A percentile compares a stretch with the other conserved stretches of the same genome.
Evolutionary conservation across 35 echinoderm and acorn worm species (phyloP).

Genomic region (Heliocidaris tuberculata): DNA sequence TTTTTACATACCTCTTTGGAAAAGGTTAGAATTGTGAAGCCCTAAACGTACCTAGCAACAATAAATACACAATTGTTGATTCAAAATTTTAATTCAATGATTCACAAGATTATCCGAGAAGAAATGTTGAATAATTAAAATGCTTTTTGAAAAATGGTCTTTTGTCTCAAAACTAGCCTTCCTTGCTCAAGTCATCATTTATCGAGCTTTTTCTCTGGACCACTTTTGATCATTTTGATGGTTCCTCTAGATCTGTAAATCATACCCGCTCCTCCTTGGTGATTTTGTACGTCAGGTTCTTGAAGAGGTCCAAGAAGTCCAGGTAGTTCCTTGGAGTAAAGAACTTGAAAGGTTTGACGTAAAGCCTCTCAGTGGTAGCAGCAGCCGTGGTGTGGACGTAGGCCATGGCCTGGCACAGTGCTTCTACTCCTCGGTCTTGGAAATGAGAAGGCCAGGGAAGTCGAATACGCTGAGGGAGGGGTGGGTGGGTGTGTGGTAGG

Average conservation of each 20-base stretch:
- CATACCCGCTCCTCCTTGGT: constrained; percentile 83
- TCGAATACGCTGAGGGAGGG: constrained; percentile 42
- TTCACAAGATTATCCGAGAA: too few species aligned
- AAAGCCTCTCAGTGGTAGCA: constrained; percentile 27
- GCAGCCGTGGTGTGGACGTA: constrained; percentile 77
- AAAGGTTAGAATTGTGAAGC: too few species aligned
- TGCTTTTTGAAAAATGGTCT: too few species aligned
- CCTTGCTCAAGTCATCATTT: too few species aligned
- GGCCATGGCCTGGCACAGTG: constrained; percentile 85
- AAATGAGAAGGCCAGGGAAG: constrained; percentile 61
- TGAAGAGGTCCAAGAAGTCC: constrained; percentile 99
- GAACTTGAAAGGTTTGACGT: constrained; percentile 60
- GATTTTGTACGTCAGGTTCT: constrained; percentile 80
- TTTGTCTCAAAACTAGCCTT: too few species aligned
- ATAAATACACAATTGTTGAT: too few species aligned
- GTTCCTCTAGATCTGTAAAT: not conserved
- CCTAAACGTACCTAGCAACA: too few species aligned
- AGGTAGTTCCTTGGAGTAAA: constrained; percentile 84
- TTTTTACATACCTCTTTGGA: too few species aligned
- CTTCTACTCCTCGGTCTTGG: constrained; percentile 26
- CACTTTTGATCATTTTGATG: not conserved
- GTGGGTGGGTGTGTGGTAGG: not conserved
- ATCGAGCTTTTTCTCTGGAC: too few species aligned
- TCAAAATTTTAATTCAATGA: too few species aligned
- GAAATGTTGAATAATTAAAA: too few species aligned